A percentile compares a stretch with the other conserved stretches of the same genome.
phyloP scores from a whole-genome alignment of 2,797 vertebrate species.

The Liparis tanakae region DNA sequence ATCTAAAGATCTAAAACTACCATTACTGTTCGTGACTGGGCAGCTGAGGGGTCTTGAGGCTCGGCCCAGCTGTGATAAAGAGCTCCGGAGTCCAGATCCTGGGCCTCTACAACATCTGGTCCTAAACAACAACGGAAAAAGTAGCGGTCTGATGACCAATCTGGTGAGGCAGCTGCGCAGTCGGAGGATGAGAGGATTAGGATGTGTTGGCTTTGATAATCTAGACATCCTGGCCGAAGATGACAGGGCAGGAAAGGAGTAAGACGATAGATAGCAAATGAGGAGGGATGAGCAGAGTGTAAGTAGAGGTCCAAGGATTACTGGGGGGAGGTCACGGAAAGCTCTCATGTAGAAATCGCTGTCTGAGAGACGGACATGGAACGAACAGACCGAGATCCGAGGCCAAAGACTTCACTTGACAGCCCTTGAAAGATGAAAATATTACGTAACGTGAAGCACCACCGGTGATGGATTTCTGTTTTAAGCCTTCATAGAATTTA shows the following conservation, averaged over 20 bases:
- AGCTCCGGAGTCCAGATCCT: constrained; percentile 47
- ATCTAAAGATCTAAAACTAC: constrained; percentile 28
- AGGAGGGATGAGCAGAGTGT: constrained; percentile 67
- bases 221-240: constrained; percentile 64
- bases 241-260: constrained; percentile 55
- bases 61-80: constrained; percentile 46
- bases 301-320: constrained; percentile 75
- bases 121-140: constrained; percentile 49
- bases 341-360: constrained; percentile 53
- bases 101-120: background rate
- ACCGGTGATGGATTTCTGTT: constrained; percentile 41
- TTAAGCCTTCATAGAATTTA: constrained; percentile 48
- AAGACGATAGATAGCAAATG: constrained; percentile 61
- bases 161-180: constrained; percentile 52
- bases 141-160: constrained; percentile 62
- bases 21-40: constrained; percentile 33
- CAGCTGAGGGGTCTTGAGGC: constrained; percentile 40
- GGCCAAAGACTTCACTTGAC: constrained; percentile 45
- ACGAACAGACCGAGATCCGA: constrained; percentile 43
- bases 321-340: constrained; percentile 58
- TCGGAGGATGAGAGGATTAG: constrained; percentile 72
- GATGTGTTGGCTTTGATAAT: constrained; percentile 70
- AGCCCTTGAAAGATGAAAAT: constrained; percentile 50
- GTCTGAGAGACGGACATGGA: constrained; percentile 30
- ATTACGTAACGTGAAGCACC: constrained; percentile 21